phyloP scores from a whole-genome alignment of 2,797 vertebrate species.

The Karalla daura region DNA sequence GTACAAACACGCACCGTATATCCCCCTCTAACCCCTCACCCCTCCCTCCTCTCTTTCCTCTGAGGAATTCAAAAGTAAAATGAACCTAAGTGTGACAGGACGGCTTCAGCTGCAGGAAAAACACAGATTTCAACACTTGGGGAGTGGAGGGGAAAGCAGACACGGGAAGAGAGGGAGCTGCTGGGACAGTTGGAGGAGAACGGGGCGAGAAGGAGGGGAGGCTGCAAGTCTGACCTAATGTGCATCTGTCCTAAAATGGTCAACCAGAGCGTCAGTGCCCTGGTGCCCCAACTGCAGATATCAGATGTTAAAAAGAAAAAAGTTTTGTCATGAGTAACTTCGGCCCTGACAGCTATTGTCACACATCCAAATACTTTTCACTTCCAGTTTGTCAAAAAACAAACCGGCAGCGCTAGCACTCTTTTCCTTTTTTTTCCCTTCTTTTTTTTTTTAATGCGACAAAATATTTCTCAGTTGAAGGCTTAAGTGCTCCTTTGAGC shows the following conservation, averaged over 20 bases:
- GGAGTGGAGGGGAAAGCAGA: slow-evolving; percentile 31
- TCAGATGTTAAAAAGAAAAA: slow-evolving; percentile 19
- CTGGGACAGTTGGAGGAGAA: slow-evolving; percentile 35
- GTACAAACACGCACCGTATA: slow-evolving; percentile 41
- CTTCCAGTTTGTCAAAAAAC: slow-evolving; percentile 23
- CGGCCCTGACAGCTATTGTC: slow-evolving; percentile 11
- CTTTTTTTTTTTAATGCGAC: slow-evolving; percentile 17
- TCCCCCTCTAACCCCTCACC: slow-evolving; percentile 8
- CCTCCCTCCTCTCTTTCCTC: slow-evolving; percentile 39
- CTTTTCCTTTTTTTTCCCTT: too few relatives aligned
- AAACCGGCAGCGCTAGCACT: neutral
- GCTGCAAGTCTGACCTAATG: slow-evolving; percentile 28
- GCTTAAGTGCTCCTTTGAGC: slow-evolving; percentile 49
- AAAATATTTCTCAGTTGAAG: slow-evolving; percentile 42
- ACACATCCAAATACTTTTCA: slow-evolving; percentile 41
- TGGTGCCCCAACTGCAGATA: neutral
- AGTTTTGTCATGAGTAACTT: slow-evolving; percentile 9
- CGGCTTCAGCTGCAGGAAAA: slow-evolving; percentile 66
- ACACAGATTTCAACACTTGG: slow-evolving; percentile 69
- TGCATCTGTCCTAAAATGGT: slow-evolving; percentile 19
- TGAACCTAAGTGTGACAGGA: slow-evolving; percentile 73
- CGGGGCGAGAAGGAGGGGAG: slow-evolving; percentile 45
- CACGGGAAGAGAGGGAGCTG: slow-evolving; percentile 29
- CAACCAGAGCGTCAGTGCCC: neutral
- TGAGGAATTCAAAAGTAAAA: slow-evolving; percentile 70